Percentiles rank a stretch among this genome's conserved stretches.
These are phyloP conservation scores for Meles meles DNA, from an alignment of 2,113 vertebrate genomes.

Conservation along the genomic window DNA sequence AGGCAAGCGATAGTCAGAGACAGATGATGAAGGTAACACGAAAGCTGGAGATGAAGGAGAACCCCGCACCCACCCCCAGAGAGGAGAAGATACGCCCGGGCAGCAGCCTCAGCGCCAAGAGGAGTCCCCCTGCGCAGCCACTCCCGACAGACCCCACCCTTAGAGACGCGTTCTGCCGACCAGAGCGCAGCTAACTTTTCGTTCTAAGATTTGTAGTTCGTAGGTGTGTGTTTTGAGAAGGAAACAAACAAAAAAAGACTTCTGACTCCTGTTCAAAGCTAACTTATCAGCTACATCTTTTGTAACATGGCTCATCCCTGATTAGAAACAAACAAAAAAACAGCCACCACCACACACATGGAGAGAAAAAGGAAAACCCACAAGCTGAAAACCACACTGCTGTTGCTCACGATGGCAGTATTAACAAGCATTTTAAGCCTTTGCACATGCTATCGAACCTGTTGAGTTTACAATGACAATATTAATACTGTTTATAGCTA, in stretches of 20 bases:
- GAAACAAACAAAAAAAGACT: slow-evolving; percentile 43
- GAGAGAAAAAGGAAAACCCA: not conserved
- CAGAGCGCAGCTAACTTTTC: slow-evolving; percentile 83
- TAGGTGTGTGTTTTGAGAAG: slow-evolving; percentile 84
- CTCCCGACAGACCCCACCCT: slow-evolving; percentile 77
- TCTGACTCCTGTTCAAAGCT: slow-evolving; percentile 79
- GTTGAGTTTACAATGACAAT: slow-evolving; percentile 84
- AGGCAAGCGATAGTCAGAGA: slow-evolving; percentile 86
- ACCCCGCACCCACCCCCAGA: slow-evolving; percentile 71
- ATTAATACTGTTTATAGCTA: slow-evolving; percentile 83
- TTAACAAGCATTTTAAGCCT: slow-evolving; percentile 79
- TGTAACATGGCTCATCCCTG: slow-evolving; percentile 81
- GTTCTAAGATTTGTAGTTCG: slow-evolving; percentile 86
- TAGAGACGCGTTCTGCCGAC: slow-evolving; percentile 79
- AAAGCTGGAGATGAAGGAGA: slow-evolving; percentile 78
- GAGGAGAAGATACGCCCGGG: slow-evolving; percentile 79
- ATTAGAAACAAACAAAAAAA: slow-evolving; percentile 46
- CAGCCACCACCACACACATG: not conserved
- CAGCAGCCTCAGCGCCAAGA: slow-evolving; percentile 77
- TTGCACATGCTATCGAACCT: slow-evolving; percentile 84
- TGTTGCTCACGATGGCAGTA: slow-evolving; percentile 68
- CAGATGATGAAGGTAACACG: slow-evolving; percentile 81
- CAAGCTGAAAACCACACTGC: slow-evolving; percentile 72
- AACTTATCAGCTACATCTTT: slow-evolving; percentile 82
- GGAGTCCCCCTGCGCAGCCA: slow-evolving; percentile 79